These are phyloP conservation scores for Xyliphius kryptos DNA, from an alignment of 2,113 vertebrate species.

Conservation along the genomic window DNA sequence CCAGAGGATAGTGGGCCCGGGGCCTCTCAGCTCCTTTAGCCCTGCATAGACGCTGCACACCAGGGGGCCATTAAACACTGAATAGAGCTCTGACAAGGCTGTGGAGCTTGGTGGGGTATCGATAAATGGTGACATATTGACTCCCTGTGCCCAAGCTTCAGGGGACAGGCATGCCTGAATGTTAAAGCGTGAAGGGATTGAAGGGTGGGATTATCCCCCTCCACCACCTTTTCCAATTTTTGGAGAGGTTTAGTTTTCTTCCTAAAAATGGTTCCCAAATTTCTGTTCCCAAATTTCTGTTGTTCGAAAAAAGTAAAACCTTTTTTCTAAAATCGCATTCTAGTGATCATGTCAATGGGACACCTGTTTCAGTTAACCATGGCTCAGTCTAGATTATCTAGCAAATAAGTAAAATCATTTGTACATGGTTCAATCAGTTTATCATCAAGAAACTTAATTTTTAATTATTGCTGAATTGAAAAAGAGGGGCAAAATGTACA, in stretches of 20 bases:
- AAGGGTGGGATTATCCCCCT: constrained; percentile 51
- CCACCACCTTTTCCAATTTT: constrained; percentile 7
- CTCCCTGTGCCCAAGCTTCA: constrained; percentile 72
- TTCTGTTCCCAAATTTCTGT: background rate
- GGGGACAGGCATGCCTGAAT: constrained; percentile 67
- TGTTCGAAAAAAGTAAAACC: no score
- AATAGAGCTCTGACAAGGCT: constrained; percentile 83
- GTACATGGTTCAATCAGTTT: no score
- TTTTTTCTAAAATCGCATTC: background rate
- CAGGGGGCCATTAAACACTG: constrained; percentile 81
- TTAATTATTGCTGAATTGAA: no score
- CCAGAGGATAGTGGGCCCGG: constrained; percentile 65
- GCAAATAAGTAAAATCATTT: no score
- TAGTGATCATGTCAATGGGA: background rate
- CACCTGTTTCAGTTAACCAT: no score
- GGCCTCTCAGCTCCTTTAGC: constrained; percentile 71
- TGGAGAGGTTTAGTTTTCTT: background rate
- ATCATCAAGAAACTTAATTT: no score
- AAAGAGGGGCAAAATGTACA: no score
- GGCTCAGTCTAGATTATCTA: no score
- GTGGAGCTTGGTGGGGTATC: constrained; percentile 77
- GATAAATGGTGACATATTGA: constrained; percentile 84
- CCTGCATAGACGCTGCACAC: constrained; percentile 74
- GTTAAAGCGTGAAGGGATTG: constrained; percentile 73
- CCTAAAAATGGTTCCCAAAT: background rate